A percentile compares a stretch with the other conserved stretches of the same genome.
Conservation (phyloP, 2,113 vertebrate genomes). For the Xerus inauris region DNA sequence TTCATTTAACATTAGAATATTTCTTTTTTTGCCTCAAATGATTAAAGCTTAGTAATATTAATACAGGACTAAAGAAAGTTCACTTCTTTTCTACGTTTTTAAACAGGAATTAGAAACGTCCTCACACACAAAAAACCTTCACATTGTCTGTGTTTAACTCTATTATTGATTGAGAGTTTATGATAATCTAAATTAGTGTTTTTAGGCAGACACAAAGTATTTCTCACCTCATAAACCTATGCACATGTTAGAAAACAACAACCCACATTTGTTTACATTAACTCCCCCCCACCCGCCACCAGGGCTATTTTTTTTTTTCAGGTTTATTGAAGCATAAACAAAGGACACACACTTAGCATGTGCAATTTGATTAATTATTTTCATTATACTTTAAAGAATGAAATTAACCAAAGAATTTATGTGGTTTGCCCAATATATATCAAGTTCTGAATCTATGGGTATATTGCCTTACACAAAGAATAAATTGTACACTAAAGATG, state of each 20-base stretch:
- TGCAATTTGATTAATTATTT: background rate
- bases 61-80: background rate
- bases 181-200: background rate
- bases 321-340: background rate
- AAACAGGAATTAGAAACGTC: background rate
- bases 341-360: background rate
- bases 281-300: too few relatives aligned
- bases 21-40: background rate
- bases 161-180: background rate
- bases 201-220: background rate
- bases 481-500: background rate
- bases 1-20: background rate
- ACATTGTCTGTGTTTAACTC: background rate
- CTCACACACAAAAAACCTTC: background rate
- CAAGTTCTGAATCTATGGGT: background rate
- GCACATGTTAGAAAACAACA: background rate
- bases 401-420: background rate
- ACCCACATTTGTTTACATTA: background rate
- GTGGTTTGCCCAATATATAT: background rate
- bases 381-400: background rate
- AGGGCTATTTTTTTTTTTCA: background rate
- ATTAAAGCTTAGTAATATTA: background rate
- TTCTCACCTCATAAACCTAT: background rate
- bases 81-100: background rate
- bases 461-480: background rate